Conservation (phyloP, 1,140 invertebrate genomes). For the Tenebrio molitor region DNA sequence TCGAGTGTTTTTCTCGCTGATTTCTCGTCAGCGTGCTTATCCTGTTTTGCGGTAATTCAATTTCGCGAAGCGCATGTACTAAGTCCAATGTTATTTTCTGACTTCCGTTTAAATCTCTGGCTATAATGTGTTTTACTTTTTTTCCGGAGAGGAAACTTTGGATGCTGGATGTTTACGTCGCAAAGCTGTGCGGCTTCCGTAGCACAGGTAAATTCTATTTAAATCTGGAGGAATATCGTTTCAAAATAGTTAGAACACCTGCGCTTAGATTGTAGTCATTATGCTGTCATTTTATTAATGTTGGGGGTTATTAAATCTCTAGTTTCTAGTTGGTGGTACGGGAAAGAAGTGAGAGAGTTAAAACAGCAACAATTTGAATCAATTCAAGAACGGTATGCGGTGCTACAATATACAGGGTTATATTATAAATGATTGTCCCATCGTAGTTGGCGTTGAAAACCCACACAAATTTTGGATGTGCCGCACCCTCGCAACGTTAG, state of each 20-base stretch:
- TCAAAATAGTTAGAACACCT: constrained; percentile 9
- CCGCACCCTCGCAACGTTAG: too few relatives aligned
- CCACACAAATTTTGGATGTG: too few relatives aligned
- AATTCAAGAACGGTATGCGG: too few relatives aligned
- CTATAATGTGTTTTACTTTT: constrained; percentile 16
- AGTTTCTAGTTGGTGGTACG: too few relatives aligned
- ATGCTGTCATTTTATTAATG: background rate
- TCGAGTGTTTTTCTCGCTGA: constrained; percentile 23
- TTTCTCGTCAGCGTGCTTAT: constrained; percentile 23
- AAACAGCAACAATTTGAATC: too few relatives aligned
- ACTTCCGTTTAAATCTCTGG: constrained; percentile 18
- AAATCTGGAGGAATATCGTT: constrained; percentile 8
- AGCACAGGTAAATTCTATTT: constrained; percentile 17
- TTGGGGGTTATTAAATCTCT: background rate
- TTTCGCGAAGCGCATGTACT: constrained; percentile 27
- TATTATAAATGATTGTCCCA: too few relatives aligned
- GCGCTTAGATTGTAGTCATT: background rate
- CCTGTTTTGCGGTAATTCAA: constrained; percentile 29
- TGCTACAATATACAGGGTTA: too few relatives aligned
- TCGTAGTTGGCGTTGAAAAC: too few relatives aligned
- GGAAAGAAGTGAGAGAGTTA: too few relatives aligned
- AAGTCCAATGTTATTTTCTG: constrained; percentile 22
- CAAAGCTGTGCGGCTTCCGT: background rate
- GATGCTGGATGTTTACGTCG: background rate
- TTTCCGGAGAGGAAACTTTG: background rate